A percentile compares a stretch with the other conserved stretches of the same genome.
Conservation (phyloP, 2,888 invertebrate genomes). For the Gibbula magus region DNA sequence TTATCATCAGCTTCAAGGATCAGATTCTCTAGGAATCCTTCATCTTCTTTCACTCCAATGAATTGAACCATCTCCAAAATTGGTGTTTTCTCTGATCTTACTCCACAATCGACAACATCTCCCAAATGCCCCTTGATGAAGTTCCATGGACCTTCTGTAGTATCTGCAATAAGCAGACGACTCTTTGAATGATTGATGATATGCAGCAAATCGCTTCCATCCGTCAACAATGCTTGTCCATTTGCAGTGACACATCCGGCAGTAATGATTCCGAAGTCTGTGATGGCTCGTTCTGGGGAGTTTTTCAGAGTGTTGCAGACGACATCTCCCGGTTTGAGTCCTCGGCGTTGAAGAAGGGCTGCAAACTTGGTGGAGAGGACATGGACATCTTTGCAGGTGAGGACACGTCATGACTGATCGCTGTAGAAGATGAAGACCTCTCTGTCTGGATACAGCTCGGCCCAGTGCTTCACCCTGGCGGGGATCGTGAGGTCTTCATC, state of each 20-base stretch:
- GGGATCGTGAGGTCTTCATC: not conserved
- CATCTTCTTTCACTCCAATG: not conserved
- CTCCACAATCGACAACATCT: not conserved
- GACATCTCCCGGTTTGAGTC: slow-evolving; percentile 21
- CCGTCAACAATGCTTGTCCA: slow-evolving; percentile 9
- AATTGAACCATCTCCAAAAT: not conserved
- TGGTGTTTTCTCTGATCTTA: not conserved
- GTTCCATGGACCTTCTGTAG: not conserved
- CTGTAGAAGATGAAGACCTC: slow-evolving; percentile 3
- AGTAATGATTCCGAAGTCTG: slow-evolving; percentile 26
- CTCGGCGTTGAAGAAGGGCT: not conserved
- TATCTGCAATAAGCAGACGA: not conserved
- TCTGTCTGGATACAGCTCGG: not conserved
- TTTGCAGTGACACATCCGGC: slow-evolving; percentile 25
- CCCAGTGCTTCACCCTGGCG: not conserved
- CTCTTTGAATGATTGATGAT: not conserved
- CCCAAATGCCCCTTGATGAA: not conserved
- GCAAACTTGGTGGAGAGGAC: slow-evolving; percentile 16
- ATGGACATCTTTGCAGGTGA: not conserved
- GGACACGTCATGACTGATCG: not conserved
- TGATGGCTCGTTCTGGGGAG: slow-evolving; percentile 19
- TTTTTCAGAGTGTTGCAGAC: slow-evolving; percentile 30
- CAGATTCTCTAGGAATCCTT: not conserved
- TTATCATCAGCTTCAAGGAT: not conserved
- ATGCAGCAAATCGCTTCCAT: slow-evolving; percentile 21